Conservation (phyloP, 30 jellyfish, hydroid and myxozoan genomes). For the Hydractinia echinata region DNA sequence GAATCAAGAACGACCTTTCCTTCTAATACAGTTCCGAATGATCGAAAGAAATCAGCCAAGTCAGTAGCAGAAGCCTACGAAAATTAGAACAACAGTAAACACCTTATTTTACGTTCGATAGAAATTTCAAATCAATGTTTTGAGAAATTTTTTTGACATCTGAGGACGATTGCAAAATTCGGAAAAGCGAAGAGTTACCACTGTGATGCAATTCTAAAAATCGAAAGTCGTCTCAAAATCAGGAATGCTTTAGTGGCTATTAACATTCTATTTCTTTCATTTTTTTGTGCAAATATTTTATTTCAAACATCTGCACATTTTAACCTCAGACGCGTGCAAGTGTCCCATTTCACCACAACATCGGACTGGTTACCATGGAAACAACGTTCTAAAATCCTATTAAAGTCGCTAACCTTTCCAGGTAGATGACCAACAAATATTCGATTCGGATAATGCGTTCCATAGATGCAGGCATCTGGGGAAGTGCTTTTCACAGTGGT, state of each 20-base stretch:
- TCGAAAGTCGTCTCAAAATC: neutral
- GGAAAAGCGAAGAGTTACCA: neutral
- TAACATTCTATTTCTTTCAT: too few species aligned
- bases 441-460: constrained; percentile 88
- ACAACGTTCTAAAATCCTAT: neutral
- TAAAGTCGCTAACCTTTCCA: constrained; percentile 56
- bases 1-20: constrained; percentile 89
- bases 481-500: constrained; percentile 28
- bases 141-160: too few species aligned
- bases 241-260: too few species aligned
- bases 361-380: neutral
- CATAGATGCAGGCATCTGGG: constrained; percentile 33
- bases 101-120: neutral
- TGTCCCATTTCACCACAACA: too few species aligned
- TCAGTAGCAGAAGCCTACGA: constrained; percentile 81
- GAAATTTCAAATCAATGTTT: too few species aligned
- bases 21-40: constrained; percentile 87
- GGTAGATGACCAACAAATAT: constrained; percentile 84
- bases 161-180: too few species aligned
- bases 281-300: too few species aligned
- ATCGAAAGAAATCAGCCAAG: constrained; percentile 77
- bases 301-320: too few species aligned
- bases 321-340: too few species aligned
- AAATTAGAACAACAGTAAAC: neutral
- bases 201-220: neutral